These are phyloP conservation scores for Pogonomyrmex barbatus DNA, from an alignment of 1,140 invertebrate genomes.

Conservation along the genomic window DNA sequence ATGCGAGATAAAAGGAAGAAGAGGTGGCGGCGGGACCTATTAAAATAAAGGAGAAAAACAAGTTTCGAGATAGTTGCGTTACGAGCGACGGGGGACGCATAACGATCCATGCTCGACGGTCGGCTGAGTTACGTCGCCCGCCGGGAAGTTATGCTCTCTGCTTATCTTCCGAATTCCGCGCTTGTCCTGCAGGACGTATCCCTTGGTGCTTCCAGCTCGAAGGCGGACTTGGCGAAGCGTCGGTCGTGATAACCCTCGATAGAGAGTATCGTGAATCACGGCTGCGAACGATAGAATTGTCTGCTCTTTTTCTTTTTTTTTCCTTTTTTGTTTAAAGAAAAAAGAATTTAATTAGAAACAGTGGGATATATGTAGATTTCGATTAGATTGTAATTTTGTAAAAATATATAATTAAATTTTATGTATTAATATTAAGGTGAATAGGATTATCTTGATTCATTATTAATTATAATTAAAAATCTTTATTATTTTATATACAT, in stretches of 20 bases:
- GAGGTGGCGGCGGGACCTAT: constrained; percentile 77
- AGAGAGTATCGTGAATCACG: constrained; percentile 52
- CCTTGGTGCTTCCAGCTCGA: constrained; percentile 72
- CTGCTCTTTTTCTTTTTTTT: background rate
- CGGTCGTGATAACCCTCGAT: constrained; percentile 46
- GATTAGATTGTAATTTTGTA: background rate
- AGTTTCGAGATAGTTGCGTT: constrained; percentile 84
- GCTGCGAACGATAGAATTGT: background rate
- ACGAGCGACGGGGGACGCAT: constrained; percentile 84
- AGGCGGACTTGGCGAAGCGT: constrained; percentile 66
- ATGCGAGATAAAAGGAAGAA: constrained; percentile 80
- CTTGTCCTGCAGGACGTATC: constrained; percentile 75
- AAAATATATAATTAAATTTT: background rate
- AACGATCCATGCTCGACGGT: constrained; percentile 81
- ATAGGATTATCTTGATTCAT: background rate
- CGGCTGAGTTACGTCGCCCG: constrained; percentile 80
- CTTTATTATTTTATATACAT: background rate
- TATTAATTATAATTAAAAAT: background rate
- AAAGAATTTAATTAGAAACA: background rate
- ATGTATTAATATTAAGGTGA: background rate
- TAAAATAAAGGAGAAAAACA: constrained; percentile 84
- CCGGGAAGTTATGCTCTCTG: constrained; percentile 81
- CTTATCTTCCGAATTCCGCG: constrained; percentile 83
- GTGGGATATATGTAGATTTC: background rate
- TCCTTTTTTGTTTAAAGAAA: background rate